These are phyloP conservation scores for Graphium colonna DNA, from an alignment of 2,888 invertebrate species.

Conservation along the genomic window DNA sequence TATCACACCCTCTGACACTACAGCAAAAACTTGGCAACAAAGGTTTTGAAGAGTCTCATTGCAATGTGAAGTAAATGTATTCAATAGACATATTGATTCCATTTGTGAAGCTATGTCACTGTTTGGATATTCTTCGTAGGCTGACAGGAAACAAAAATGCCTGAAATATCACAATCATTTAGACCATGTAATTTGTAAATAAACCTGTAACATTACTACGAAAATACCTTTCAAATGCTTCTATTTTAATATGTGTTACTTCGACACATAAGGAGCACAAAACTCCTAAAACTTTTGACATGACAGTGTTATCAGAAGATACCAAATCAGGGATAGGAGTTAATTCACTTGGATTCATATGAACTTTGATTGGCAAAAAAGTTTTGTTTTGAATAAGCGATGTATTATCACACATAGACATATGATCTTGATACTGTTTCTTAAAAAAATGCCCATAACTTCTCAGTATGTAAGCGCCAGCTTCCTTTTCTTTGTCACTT, in stretches of 20 bases:
- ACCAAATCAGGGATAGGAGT: constrained; percentile 84
- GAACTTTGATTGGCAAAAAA: constrained; percentile 57
- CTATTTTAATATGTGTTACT: constrained; percentile 82
- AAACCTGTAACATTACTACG: background rate
- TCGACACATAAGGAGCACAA: constrained; percentile 90
- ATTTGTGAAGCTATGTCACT: constrained; percentile 75
- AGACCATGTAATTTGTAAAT: background rate
- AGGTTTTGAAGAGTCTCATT: constrained; percentile 86
- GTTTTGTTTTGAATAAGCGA: constrained; percentile 56
- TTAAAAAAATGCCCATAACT: constrained; percentile 72
- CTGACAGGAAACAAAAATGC: constrained; percentile 80
- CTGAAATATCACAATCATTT: constrained; percentile 42
- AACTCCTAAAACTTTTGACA: constrained; percentile 89
- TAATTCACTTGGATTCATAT: constrained; percentile 79
- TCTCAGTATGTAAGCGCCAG: constrained; percentile 58
- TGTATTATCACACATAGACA: constrained; percentile 37
- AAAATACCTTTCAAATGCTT: constrained; percentile 80
- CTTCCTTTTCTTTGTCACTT: constrained; percentile 60
- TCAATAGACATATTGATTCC: constrained; percentile 82
- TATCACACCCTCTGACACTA: constrained; percentile 77
- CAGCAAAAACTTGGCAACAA: constrained; percentile 86
- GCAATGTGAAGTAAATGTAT: constrained; percentile 84
- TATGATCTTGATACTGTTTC: constrained; percentile 59
- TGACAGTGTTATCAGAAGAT: constrained; percentile 89
- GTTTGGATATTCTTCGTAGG: constrained; percentile 83